Conservation (phyloP, 1,140 invertebrate genomes). For the Formica selysi region DNA sequence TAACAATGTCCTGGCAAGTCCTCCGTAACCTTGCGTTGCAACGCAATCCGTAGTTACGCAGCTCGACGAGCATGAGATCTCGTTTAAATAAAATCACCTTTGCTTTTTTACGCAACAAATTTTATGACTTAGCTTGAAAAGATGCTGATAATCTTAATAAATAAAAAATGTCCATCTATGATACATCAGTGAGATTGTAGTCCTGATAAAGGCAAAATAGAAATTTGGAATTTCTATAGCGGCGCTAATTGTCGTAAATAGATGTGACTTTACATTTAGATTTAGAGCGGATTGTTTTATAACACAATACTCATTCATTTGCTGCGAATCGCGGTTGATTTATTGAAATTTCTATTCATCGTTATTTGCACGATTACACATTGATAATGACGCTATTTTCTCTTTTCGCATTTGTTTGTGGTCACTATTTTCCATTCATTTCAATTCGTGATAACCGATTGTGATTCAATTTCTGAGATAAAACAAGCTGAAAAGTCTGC, state of each 20-base stretch:
- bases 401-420: slow-evolving; percentile 30
- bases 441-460: slow-evolving; percentile 25
- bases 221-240: not conserved
- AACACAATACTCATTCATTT: slow-evolving; percentile 29
- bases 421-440: slow-evolving; percentile 37
- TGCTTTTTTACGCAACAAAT: slow-evolving; percentile 20
- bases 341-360: slow-evolving; percentile 60
- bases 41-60: slow-evolving; percentile 61
- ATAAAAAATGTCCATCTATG: slow-evolving; percentile 7
- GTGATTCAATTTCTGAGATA: slow-evolving; percentile 37
- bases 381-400: slow-evolving; percentile 14
- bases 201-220: not conserved
- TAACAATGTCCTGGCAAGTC: slow-evolving; percentile 75
- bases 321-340: slow-evolving; percentile 48
- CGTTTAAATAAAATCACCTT: slow-evolving; percentile 55
- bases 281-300: slow-evolving; percentile 41
- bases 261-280: not conserved
- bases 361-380: slow-evolving; percentile 46
- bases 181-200: not conserved
- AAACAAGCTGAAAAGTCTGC: slow-evolving; percentile 4
- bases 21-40: slow-evolving; percentile 54
- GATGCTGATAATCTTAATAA: slow-evolving; percentile 47
- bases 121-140: slow-evolving; percentile 26
- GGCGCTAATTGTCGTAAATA: not conserved
- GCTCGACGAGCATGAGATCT: slow-evolving; percentile 49